Evolutionary conservation across 2,888 invertebrate genomes (phyloP), one percentile per base, ranked within the genome.

Genomic region (Hirtodrosophila histrioides): DNA sequence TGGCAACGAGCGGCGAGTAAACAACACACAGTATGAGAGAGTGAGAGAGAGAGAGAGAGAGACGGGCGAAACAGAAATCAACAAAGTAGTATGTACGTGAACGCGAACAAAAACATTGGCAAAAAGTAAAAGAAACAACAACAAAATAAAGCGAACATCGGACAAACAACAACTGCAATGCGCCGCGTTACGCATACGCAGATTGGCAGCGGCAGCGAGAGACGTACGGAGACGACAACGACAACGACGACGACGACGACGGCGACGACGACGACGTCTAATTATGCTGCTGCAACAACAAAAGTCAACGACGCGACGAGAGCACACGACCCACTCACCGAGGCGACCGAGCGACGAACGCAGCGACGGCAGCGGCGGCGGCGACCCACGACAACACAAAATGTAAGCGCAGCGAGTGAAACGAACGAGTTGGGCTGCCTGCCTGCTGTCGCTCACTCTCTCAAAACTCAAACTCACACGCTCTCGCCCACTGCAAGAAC

Each of bases 321-420:
- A 49, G 60, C 57, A 55, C 61, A 75, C 79, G 79, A 79, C 77
- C 79, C 77, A 77, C 77, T 77, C 75, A 75, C 69, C 37, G 74
- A 69, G 56, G 65, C 69, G 77, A 77, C 77, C 75, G 57, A 72
- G 53, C 72, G 73, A 73, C 71, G 50, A 61, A 76, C 77, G 62
- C 69, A 48, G 56, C 46, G 51, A 63, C 71, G 49, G 46, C 46
- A 12, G 40, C 40, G 58, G 48, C 62, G 60, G 45, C 74, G 74
- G 61, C 77, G 78, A 83, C 79, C 79, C 83, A 79, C 84, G 84
- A 84, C 83, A 85, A 86, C 86, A 81, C 44, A 74, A 81, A 79
- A 56, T 67, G 70, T 82, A 78, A 60, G 72, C 72, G 60, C 60
- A 66, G 60, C 63, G 70, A 70, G 60, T 67, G 40, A 53, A 74